Percentiles rank a stretch among this genome's conserved stretches.
These are phyloP conservation scores for Phalacrocorax aristotelis DNA, from an alignment of 2,113 vertebrate species.

Conservation along the genomic window DNA sequence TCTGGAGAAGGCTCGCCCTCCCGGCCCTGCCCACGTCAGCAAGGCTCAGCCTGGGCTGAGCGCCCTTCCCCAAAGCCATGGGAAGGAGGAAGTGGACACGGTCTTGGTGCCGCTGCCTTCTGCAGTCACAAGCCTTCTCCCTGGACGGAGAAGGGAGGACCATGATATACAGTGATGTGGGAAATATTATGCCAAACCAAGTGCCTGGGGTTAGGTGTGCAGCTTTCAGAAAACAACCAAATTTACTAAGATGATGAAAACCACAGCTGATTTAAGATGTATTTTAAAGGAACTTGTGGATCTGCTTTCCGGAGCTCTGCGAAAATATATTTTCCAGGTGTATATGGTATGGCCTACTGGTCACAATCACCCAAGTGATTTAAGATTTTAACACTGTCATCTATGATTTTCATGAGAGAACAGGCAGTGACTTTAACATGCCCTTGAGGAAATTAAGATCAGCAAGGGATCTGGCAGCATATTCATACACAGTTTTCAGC, in stretches of 20 bases:
- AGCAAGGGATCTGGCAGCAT: not conserved
- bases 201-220: not conserved
- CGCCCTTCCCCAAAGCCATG: rapidly evolving
- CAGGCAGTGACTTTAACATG: not conserved
- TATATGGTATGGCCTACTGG: not conserved
- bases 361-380: not conserved
- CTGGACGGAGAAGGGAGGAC: not conserved
- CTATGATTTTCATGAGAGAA: not conserved
- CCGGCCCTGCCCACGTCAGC: not conserved
- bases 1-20: not conserved
- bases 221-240: not conserved
- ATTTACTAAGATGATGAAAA: not conserved
- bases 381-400: not conserved
- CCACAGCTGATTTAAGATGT: not conserved
- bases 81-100: not conserved
- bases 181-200: not conserved
- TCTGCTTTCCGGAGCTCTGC: not conserved
- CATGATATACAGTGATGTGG: not conserved
- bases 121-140: not conserved
- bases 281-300: not conserved
- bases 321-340: not conserved
- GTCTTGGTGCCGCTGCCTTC: not conserved
- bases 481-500: not conserved
- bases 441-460: slow-evolving; percentile 19
- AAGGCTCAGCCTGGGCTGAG: not conserved